phyloP scores from a whole-genome alignment of 2,797 vertebrate genomes.

The Lemur catta region DNA sequence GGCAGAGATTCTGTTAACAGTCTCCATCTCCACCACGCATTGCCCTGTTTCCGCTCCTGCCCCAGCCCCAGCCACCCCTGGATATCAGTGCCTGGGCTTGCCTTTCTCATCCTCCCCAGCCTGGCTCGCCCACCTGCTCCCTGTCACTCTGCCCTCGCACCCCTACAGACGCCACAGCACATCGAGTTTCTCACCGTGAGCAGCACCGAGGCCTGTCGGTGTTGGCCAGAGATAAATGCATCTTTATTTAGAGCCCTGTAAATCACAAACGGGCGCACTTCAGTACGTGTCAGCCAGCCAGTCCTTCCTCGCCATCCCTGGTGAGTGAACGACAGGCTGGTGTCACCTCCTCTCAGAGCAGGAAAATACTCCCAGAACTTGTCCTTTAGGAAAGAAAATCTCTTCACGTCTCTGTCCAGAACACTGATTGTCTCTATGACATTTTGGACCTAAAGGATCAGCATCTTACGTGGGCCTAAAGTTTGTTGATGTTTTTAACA shows the following conservation, averaged over 20 bases:
- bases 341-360: background rate
- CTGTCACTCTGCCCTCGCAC: background rate
- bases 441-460: background rate
- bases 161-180: background rate
- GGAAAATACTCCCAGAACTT: background rate
- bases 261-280: background rate
- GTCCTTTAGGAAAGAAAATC: background rate
- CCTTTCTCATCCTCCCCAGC: background rate
- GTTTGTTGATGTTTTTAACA: background rate
- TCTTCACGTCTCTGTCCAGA: background rate
- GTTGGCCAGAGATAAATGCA: background rate
- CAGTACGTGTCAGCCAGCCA: background rate
- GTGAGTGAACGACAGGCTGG: background rate
- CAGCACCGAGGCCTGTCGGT: background rate
- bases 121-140: background rate
- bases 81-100: background rate
- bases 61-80: background rate
- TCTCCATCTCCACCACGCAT: background rate
- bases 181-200: background rate
- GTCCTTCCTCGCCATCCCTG: background rate
- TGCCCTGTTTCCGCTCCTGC: background rate
- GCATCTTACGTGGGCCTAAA: background rate
- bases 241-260: background rate
- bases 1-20: background rate
- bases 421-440: background rate